Base-by-base conservation (phyloP, 2,113 vertebrate species). In the Pica pica region DNA sequence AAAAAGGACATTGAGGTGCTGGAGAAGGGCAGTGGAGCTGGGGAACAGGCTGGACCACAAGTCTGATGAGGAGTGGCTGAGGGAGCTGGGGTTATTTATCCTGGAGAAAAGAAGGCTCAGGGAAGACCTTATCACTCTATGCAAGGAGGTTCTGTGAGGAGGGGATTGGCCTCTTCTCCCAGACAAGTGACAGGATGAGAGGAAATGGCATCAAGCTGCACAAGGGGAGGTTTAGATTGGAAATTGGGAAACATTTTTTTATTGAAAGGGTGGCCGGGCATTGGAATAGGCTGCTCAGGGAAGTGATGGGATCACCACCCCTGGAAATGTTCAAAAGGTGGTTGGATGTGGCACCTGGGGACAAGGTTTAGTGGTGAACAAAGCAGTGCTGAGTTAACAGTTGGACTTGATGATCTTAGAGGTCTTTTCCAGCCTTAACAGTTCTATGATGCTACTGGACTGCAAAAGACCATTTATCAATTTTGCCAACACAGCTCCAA, bases 191-290 rank as follows among this genome's bases (percentile, higher is more conserved):
- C 17, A 49, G 26, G 28, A 37, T 49, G 15, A 90, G 42, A 37
- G 12, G 18, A 70, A 61, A 83, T 42, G 26, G 15, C 35, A 16
- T 37, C 15, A 49, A 69, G 21, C 27, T 69, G 31, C 26, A 16
- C 12, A 27, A 28, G 6, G 18, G 74, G 35, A 77, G 28, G 18
- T 69, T 83, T 61, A 35, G 47, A 22, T 6, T 35, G 26, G 47
- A 11, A 55, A 55, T 31, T 55, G 31, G 18, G 79, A 53, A 61
- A 53, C 30, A 27, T 20, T 22, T 55, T 39, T 47, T 63, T 21
- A 23, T 41, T 35, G 31, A 63, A 37, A 70, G 10, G 8, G 8
- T 55, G 39, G 26, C 76, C 0, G 0, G 22, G 26, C 1, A 0
- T 49, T 69, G 35, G 41, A 70, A 19, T 33, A 37, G 55, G 31